Percentiles rank a stretch among this genome's conserved stretches.
These are phyloP conservation scores for Corythaixoides concolor DNA, from an alignment of 2,113 vertebrate species.

Conservation along the genomic window DNA sequence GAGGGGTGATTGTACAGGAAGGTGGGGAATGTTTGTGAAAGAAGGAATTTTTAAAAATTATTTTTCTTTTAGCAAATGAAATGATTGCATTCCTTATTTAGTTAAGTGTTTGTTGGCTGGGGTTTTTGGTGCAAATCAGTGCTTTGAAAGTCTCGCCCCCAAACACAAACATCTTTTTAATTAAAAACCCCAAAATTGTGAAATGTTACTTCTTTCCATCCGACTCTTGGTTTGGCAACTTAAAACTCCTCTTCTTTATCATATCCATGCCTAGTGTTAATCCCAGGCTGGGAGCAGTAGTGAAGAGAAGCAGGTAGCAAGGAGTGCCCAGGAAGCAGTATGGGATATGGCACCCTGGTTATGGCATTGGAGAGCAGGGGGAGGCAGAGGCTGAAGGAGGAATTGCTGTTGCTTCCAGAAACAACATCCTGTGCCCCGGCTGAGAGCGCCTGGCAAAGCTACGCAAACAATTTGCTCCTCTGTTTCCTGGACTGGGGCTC, in stretches of 20 bases:
- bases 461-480: accelerated
- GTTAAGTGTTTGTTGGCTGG: neutral
- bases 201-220: neutral
- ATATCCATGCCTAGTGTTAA: accelerated
- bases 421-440: accelerated
- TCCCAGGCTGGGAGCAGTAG: neutral
- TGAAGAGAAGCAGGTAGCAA: neutral
- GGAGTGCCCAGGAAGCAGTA: neutral
- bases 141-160: neutral
- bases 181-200: neutral
- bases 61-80: neutral
- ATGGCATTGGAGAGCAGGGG: neutral
- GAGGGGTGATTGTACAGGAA: neutral
- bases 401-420: neutral
- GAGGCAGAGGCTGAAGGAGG: neutral
- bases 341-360: neutral
- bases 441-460: neutral
- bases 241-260: neutral
- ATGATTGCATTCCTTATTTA: neutral
- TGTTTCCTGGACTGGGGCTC: neutral
- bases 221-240: neutral
- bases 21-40: neutral
- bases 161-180: neutral
- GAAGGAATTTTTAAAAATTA: neutral
- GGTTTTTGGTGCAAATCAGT: neutral